Base-by-base conservation (phyloP, 2,888 invertebrate species). In the Camponotus fellah region DNA sequence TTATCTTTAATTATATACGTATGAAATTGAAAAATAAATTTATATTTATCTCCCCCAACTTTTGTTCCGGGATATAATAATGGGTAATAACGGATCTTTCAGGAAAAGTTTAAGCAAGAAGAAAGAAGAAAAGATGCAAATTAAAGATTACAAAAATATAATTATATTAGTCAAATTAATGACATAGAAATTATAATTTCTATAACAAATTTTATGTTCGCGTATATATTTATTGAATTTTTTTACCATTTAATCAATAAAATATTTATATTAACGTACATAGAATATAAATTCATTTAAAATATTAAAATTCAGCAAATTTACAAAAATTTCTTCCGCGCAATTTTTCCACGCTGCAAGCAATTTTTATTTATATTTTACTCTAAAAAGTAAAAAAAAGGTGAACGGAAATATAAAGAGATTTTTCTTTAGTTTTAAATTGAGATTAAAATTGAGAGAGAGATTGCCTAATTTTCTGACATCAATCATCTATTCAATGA, bases 401-500 rank as follows among this genome's bases (percentile, higher is more conserved):
- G 26, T 2, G 2, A 26, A 26, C 26, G 6, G 60, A n/a, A 2
- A n/a, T 6, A 4, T 6, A 0, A 37, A n/a, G 10, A 60, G 62
- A 9, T 21, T 49, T 32, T 34, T 34, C 17, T 9, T 43, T 32
- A 0, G 21, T 56, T 53, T 53, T 53, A 21, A 21, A n/a, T 26
- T 34, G 0, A 0, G 3, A 17, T 58, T 76, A 53, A 76, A 53
- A 76, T 66, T 26, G 17, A 56, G 21, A 5, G 21, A 5, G 26
- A 26, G 26, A 26, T 68, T 8, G n/a, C 68, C 6, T 43, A 56
- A 66, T 53, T 21, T 14, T 34, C 21, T 3, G 53, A 60, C 34
- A 58, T 58, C 21, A 60, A 72, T 79, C 72, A 79, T 62, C 26
- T 60, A 74, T 17, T 60, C 12, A 37, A 80, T 8, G 17, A 80